Percentiles rank a stretch among this genome's conserved stretches.
phyloP scores from a whole-genome alignment of 2,888 invertebrate genomes.

The Chouioia cunea region DNA sequence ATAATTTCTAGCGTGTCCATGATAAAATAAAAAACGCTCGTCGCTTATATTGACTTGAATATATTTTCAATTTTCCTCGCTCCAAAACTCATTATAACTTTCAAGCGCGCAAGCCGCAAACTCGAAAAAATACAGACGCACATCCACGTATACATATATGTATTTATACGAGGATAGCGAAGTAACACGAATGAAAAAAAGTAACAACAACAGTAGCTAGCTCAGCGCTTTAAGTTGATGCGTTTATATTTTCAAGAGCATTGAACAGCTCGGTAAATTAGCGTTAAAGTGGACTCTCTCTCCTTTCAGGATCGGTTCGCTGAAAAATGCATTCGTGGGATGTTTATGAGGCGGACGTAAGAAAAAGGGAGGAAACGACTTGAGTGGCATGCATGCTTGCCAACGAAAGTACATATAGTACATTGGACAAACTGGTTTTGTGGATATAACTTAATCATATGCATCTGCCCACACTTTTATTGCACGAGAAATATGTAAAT shows the following conservation, averaged over 20 bases:
- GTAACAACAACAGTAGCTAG: constrained; percentile 7
- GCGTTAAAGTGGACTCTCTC: constrained; percentile 7
- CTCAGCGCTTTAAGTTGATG: constrained; percentile 7
- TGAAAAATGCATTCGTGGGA: constrained; percentile 4
- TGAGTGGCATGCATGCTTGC: neutral
- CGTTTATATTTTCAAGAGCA: constrained; percentile 13
- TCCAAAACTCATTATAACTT: constrained; percentile 29
- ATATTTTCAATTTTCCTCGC: constrained; percentile 33
- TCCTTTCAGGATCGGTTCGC: constrained; percentile 12
- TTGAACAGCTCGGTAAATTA: constrained; percentile 26
- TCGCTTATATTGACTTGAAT: constrained; percentile 4
- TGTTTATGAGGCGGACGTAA: neutral
- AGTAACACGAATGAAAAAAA: constrained; percentile 9
- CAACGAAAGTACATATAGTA: neutral
- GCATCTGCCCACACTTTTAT: too few relatives aligned
- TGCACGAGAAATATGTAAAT: too few relatives aligned
- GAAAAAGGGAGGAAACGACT: neutral
- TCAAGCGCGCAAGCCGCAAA: neutral
- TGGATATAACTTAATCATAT: too few relatives aligned
- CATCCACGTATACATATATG: neutral
- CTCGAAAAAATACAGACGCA: constrained; percentile 12
- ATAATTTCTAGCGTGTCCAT: constrained; percentile 1
- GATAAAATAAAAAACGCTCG: constrained; percentile 9
- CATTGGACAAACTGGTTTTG: neutral
- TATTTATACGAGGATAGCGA: neutral